Percentiles rank a stretch among this genome's conserved stretches.
Evolutionary conservation across 2,113 vertebrate genomes (phyloP).

Genomic region (Lonchura striata): DNA sequence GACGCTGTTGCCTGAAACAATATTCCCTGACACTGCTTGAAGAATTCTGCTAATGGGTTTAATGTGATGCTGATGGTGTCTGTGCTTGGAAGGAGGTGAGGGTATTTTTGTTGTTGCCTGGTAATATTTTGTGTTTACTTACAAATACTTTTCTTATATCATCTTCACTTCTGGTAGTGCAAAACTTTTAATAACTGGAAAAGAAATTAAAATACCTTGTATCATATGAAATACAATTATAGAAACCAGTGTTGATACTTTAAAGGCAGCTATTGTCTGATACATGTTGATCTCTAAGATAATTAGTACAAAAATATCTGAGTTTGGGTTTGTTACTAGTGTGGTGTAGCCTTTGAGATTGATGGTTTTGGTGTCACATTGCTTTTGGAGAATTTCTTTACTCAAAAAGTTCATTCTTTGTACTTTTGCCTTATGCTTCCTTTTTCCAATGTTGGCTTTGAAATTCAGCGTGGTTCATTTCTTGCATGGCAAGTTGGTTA

Average conservation of each 20-base stretch:
- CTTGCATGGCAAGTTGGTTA: not conserved
- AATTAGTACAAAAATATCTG: not conserved
- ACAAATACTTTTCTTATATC: not conserved
- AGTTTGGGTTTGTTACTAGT: not conserved
- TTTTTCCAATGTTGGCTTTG: not conserved
- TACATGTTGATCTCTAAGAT: not conserved
- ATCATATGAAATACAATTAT: not conserved
- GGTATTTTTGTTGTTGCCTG: conserved; percentile 28
- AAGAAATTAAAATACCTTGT: not conserved
- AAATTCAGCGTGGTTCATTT: not conserved
- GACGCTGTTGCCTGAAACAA: not conserved
- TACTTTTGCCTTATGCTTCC: not conserved
- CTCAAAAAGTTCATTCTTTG: not conserved
- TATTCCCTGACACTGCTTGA: not conserved
- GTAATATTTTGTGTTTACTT: conserved; percentile 43
- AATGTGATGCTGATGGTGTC: not conserved
- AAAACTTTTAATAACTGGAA: not conserved
- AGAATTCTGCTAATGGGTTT: not conserved
- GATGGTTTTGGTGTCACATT: not conserved
- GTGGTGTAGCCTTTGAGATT: not conserved
- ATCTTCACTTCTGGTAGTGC: not conserved
- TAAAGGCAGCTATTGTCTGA: not conserved
- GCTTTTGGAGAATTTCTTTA: not conserved
- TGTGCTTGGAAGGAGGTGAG: conserved; percentile 7
- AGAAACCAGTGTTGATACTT: not conserved